Percentiles rank a stretch among this genome's conserved stretches.
These are phyloP conservation scores for Neopelma chrysocephalum DNA, from an alignment of 2,797 vertebrate genomes.

Conservation along the genomic window DNA sequence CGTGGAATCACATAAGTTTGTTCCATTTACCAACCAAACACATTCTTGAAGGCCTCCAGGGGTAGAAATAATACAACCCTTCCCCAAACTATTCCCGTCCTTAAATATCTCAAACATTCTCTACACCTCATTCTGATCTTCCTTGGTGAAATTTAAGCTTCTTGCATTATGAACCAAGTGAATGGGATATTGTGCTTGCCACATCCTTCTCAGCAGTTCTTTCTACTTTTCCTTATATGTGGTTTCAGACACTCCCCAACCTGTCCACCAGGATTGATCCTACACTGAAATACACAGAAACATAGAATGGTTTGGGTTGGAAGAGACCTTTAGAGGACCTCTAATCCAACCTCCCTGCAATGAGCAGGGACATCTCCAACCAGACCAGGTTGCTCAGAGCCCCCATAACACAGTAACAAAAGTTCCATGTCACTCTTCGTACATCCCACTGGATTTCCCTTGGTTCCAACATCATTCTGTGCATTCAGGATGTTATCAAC, in stretches of 20 bases:
- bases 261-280: background rate
- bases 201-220: background rate
- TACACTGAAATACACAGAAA: background rate
- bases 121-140: background rate
- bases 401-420: background rate
- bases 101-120: background rate
- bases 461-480: background rate
- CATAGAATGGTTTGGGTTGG: background rate
- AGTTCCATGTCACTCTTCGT: background rate
- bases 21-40: background rate
- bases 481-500: background rate
- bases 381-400: background rate
- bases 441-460: background rate
- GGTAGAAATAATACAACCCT: background rate
- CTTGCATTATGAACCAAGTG: background rate
- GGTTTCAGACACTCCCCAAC: background rate
- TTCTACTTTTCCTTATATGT: background rate
- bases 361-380: background rate
- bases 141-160: background rate
- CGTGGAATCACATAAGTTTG: fast-evolving
- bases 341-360: background rate
- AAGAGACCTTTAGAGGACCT: background rate
- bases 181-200: background rate
- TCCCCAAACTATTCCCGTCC: background rate
- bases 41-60: background rate